Evolutionary conservation across 2,113 vertebrate species (phyloP).

Genomic region (Neoarius graeffei): DNA sequence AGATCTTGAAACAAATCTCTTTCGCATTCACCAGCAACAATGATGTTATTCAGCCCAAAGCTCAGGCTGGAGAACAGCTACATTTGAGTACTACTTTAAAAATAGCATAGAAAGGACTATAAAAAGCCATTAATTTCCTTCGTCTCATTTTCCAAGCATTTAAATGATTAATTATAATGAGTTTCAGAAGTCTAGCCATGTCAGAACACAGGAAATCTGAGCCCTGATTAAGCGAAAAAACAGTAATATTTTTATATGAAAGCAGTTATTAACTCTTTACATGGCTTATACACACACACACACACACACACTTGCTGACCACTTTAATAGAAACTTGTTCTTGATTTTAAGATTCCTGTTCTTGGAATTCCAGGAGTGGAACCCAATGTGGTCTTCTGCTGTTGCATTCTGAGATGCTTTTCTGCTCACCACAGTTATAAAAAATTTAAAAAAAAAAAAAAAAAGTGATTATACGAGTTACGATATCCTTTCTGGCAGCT

Average conservation of each 20-base stretch:
- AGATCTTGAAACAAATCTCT: slow-evolving; percentile 4
- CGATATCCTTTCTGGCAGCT: too few species aligned
- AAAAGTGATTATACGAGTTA: too few species aligned
- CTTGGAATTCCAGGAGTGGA: too few species aligned
- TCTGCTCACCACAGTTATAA: too few species aligned
- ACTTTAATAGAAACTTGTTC: too few species aligned
- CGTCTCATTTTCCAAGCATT: neutral
- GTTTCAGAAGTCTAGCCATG: neutral
- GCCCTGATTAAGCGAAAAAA: neutral
- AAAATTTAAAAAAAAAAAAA: too few species aligned
- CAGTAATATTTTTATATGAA: neutral
- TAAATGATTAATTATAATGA: neutral
- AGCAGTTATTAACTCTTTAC: neutral
- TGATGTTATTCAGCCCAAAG: neutral
- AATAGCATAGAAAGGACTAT: neutral
- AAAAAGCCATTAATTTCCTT: neutral
- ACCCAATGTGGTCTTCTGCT: too few species aligned
- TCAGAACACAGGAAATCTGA: neutral
- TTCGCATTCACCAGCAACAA: slow-evolving; percentile 5
- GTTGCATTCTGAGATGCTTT: too few species aligned
- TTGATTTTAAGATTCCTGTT: too few species aligned
- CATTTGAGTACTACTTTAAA: neutral
- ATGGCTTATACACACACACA: neutral
- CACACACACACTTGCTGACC: too few species aligned
- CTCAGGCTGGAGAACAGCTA: neutral